These are phyloP conservation scores for Apogon hyalosoma DNA, from an alignment of 2,797 vertebrate genomes.

Conservation along the genomic window DNA sequence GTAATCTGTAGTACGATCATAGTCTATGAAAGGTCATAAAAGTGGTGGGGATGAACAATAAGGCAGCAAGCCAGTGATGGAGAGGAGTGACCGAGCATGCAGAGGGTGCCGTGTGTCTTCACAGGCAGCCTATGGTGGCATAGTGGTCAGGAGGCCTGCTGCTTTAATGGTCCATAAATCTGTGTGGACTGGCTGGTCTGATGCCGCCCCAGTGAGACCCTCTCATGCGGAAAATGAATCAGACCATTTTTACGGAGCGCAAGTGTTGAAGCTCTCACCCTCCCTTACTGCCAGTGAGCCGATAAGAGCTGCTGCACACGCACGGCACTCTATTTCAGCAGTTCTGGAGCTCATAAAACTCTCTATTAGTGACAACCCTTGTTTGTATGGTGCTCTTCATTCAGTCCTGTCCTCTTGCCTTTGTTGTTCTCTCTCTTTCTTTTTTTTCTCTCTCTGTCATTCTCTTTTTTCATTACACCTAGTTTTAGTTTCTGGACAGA, in stretches of 20 bases:
- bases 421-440: conserved; percentile 48
- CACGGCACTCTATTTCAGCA: conserved; percentile 86
- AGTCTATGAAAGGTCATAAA: conserved; percentile 74
- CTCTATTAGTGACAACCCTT: conserved; percentile 90
- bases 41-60: conserved; percentile 74
- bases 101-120: conserved; percentile 77
- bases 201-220: conserved; percentile 91
- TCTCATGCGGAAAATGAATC: conserved; percentile 98
- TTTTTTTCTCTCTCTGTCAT: conserved; percentile 24
- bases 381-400: conserved; percentile 88
- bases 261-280: conserved; percentile 80
- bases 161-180: conserved; percentile 99
- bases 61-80: conserved; percentile 64
- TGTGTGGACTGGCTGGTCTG: conserved; percentile 88
- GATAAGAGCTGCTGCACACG: conserved; percentile 88
- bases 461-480: conserved; percentile 38
- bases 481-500: conserved; percentile 55
- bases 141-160: conserved; percentile 88
- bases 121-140: conserved; percentile 76
- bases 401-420: conserved; percentile 63
- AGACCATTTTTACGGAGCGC: conserved; percentile 90
- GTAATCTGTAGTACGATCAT: conserved; percentile 42
- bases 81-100: conserved; percentile 67
- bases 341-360: conserved; percentile 90
- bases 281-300: conserved; percentile 86